These are phyloP conservation scores for Aricia agestis DNA, from an alignment of 1,140 invertebrate species.

Conservation along the genomic window DNA sequence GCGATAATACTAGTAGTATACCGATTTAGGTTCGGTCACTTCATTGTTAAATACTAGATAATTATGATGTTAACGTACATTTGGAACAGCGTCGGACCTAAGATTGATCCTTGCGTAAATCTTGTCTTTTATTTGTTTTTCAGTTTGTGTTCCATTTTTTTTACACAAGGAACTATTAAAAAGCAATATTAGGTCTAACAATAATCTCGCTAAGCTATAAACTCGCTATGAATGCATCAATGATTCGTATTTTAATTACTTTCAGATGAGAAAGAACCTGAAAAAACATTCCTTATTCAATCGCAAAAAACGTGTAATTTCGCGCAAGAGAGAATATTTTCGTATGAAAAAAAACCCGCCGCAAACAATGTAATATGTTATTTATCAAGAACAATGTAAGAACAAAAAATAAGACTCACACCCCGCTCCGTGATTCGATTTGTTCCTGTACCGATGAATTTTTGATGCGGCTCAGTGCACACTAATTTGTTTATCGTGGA, in stretches of 20 bases:
- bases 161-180: too few relatives aligned
- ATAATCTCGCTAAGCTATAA: not conserved
- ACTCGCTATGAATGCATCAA: not conserved
- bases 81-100: not conserved
- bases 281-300: not conserved
- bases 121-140: not conserved
- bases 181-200: too few relatives aligned
- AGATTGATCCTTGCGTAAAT: not conserved
- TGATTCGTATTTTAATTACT: conserved; percentile 1
- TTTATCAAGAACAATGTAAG: conserved; percentile 48
- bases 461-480: conserved; percentile 71
- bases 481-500: conserved; percentile 74
- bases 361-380: conserved; percentile 30
- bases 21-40: not conserved
- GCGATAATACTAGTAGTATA: not conserved
- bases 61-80: not conserved
- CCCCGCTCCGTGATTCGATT: conserved; percentile 65
- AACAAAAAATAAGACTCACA: conserved; percentile 55
- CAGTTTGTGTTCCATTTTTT: too few relatives aligned
- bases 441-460: conserved; percentile 69
- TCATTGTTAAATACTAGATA: too few relatives aligned
- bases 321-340: not conserved
- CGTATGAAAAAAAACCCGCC: not conserved
- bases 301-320: not conserved
- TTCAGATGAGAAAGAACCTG: not conserved